Base-by-base conservation (phyloP, 2,888 invertebrate genomes). In the Stenodera caucasica region DNA sequence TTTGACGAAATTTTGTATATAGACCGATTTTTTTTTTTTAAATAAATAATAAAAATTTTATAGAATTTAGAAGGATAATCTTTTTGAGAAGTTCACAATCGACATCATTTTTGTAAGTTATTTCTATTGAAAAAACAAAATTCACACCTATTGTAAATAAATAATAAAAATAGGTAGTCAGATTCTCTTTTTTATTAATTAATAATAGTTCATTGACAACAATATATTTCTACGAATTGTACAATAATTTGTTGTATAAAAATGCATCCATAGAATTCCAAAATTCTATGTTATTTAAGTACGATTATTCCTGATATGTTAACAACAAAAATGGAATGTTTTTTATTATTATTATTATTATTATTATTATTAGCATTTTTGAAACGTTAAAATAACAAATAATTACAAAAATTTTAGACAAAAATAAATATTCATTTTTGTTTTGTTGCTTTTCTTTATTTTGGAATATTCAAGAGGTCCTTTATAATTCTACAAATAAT, bases 101-200 rank as follows among this genome's bases (percentile, higher is more conserved):
- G n/a, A 12, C 12, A 14, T 35, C 14, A n/a, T 35, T 14, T 21
- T 45, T 45, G 45, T 45, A 45, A 45, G 18, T 45, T 45, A 45
- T 45, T 45, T 15, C 21, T 11, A 12, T 21, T 5, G 7, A 18
- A 45, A 37, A 15, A 37, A 3, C 2, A 40, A 18, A 40, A 45
- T 21, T 21, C 45, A 21, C 11, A 21, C 45, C 45, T 45, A 45
- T 45, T 45, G 45, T 49, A 63, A 65, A 55, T 61, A 78, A 82
- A 53, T 64, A 54, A 53, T 53, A n/a, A n/a, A 58, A 49, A 49
- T 49, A 45, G 45, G 45, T 45, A 45, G 21, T 45, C 21, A 21
- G 18, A 45, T 21, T 12, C 1, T 45, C 11, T 11, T 45, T 11
- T 45, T 21, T 9, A 21, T 45, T 7, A 21, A 45, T 21, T 45